These are phyloP conservation scores for Dione juno DNA, from an alignment of 2,888 invertebrate genomes.

Conservation along the genomic window DNA sequence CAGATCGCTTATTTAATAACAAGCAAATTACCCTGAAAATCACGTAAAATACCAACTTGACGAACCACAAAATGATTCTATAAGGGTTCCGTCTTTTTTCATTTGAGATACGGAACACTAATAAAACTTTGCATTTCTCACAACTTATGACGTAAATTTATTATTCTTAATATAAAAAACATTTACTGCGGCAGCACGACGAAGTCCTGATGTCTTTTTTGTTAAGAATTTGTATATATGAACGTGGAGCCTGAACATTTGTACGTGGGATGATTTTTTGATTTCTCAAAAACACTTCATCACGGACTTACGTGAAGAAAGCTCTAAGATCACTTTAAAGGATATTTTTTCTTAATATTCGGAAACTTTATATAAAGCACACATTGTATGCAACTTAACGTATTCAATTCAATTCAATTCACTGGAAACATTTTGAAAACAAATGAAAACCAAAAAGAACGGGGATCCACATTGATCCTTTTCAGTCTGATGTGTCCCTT, in stretches of 20 bases:
- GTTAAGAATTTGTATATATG: slow-evolving; percentile 55
- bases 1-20: too few species aligned
- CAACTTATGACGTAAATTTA: slow-evolving; percentile 52
- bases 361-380: not conserved
- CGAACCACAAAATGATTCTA: too few species aligned
- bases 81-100: too few species aligned
- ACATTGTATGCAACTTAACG: too few species aligned
- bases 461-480: too few species aligned
- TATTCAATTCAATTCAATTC: too few species aligned
- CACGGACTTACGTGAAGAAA: slow-evolving; percentile 45
- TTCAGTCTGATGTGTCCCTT: too few species aligned
- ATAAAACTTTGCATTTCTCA: not conserved
- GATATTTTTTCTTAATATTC: not conserved
- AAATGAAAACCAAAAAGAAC: too few species aligned
- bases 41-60: too few species aligned
- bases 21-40: too few species aligned
- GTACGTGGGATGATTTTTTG: slow-evolving; percentile 66
- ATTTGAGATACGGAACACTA: not conserved
- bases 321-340: slow-evolving; percentile 6
- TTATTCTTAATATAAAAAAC: slow-evolving; percentile 72
- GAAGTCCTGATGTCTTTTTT: slow-evolving; percentile 58
- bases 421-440: too few species aligned
- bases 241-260: slow-evolving; percentile 53
- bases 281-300: slow-evolving; percentile 56
- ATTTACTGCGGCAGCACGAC: slow-evolving; percentile 62